Evolutionary conservation across 64 coral and sea anemone species (phyloP).

Genomic region (Montipora capricornis): DNA sequence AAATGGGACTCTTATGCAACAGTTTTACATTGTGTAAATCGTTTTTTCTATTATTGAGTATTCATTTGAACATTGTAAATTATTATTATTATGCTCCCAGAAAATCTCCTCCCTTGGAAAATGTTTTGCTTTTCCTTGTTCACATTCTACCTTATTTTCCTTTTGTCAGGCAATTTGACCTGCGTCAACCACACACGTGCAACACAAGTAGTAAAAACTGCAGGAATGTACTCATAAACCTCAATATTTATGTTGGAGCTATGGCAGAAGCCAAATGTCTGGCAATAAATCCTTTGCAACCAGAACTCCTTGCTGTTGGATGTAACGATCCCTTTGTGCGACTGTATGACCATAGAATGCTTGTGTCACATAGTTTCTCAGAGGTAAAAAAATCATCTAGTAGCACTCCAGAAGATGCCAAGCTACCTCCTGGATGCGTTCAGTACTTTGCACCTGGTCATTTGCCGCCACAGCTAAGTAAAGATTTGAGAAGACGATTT

Average conservation of each 20-base stretch:
- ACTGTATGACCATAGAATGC: slow-evolving; percentile 94
- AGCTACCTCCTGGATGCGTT: slow-evolving; percentile 83
- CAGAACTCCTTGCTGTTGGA: slow-evolving; percentile 90
- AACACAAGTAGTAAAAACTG: slow-evolving; percentile 94
- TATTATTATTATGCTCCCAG: not conserved
- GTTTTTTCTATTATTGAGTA: too few species aligned
- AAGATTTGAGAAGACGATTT: slow-evolving; percentile 80
- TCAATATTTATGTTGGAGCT: slow-evolving; percentile 87
- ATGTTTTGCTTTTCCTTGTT: not conserved
- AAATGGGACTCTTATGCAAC: too few species aligned
- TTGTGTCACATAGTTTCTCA: slow-evolving; percentile 66
- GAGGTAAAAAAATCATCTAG: slow-evolving; percentile 24
- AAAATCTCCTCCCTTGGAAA: not conserved
- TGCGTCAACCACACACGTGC: slow-evolving; percentile 92
- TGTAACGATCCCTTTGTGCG: slow-evolving; percentile 97
- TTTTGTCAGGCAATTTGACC: slow-evolving; percentile 34
- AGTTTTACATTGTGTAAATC: too few species aligned
- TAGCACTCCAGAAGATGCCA: slow-evolving; percentile 60
- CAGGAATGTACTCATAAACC: slow-evolving; percentile 94
- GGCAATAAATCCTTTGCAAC: slow-evolving; percentile 88
- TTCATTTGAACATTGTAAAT: too few species aligned
- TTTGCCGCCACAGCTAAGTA: slow-evolving; percentile 76
- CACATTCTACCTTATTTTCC: not conserved
- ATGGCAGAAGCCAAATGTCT: slow-evolving; percentile 94
- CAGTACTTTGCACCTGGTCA: slow-evolving; percentile 94